Conservation (phyloP, 1,140 invertebrate species). For the Drosophila trapezifrons region DNA sequence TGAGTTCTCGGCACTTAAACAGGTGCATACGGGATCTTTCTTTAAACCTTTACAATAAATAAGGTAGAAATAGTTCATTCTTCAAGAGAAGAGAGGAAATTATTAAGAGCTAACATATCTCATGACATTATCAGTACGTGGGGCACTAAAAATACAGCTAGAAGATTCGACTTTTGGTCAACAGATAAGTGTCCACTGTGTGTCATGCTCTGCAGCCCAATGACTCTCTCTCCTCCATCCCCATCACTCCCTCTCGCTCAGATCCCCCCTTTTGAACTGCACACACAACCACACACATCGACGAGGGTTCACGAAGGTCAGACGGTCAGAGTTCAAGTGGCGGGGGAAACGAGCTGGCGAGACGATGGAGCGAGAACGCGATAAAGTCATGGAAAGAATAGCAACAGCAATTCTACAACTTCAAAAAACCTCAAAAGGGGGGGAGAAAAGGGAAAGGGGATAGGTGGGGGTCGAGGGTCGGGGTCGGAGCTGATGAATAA, state of each 20-base stretch:
- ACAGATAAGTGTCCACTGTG: conserved; percentile 22
- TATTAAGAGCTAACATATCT: not conserved
- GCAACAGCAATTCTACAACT: conserved; percentile 43
- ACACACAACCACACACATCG: conserved; percentile 21
- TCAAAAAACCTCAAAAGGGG: conserved; percentile 22
- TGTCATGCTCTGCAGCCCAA: conserved; percentile 7
- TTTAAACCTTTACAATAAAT: not conserved
- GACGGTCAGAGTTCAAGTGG: conserved; percentile 80
- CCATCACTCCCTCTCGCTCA: conserved; percentile 6
- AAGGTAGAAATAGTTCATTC: not conserved
- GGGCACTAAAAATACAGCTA: not conserved
- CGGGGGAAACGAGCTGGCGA: conserved; percentile 45
- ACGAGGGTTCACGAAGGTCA: conserved; percentile 83
- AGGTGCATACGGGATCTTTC: conserved; percentile 2
- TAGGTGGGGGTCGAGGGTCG: not conserved
- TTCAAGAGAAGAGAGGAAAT: too few species aligned
- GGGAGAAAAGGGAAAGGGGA: not conserved
- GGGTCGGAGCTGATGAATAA: conserved; percentile 28
- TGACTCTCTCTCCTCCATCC: conserved; percentile 21
- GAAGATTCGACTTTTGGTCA: not conserved
- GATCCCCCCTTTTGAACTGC: conserved; percentile 18
- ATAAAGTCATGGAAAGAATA: conserved; percentile 43
- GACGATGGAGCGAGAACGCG: conserved; percentile 17
- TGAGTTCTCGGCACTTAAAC: conserved; percentile 10
- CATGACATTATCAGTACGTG: conserved; percentile 4